A percentile compares a stretch with the other conserved stretches of the same genome.
phyloP scores from a whole-genome alignment of 2,888 invertebrate species.

The Diplolepis rosae region DNA sequence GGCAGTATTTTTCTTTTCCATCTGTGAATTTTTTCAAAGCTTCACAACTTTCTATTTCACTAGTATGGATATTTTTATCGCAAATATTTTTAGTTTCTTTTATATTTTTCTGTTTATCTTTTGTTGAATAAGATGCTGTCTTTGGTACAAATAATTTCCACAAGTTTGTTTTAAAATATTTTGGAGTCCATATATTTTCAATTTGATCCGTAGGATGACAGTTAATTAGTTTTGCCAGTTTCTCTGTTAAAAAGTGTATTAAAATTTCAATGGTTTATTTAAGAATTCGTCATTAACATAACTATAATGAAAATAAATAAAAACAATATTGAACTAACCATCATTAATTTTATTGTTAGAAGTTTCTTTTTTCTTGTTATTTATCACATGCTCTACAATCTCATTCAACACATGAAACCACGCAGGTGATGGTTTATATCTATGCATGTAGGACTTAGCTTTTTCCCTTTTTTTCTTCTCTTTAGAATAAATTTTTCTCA shows the following conservation, averaged over 20 bases:
- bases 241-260: background rate
- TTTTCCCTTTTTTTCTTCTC: conserved; percentile 2
- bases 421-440: background rate
- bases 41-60: background rate
- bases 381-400: background rate
- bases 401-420: background rate
- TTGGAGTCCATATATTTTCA: background rate
- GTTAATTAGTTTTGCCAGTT: background rate
- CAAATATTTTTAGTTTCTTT: background rate
- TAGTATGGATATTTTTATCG: background rate
- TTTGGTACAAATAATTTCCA: background rate
- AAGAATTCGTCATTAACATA: background rate
- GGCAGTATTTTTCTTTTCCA: background rate
- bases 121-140: background rate
- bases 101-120: background rate
- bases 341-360: background rate
- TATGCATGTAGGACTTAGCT: background rate
- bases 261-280: background rate
- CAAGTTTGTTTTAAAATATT: background rate
- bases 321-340: background rate
- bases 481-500: conserved; percentile 33
- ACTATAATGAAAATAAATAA: too few species aligned
- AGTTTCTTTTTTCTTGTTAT: background rate
- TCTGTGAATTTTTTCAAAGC: too few species aligned
- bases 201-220: background rate